A percentile compares a stretch with the other conserved stretches of the same genome.
Conservation (phyloP, 2,113 vertebrate genomes). For the Plestiodon gilberti region DNA sequence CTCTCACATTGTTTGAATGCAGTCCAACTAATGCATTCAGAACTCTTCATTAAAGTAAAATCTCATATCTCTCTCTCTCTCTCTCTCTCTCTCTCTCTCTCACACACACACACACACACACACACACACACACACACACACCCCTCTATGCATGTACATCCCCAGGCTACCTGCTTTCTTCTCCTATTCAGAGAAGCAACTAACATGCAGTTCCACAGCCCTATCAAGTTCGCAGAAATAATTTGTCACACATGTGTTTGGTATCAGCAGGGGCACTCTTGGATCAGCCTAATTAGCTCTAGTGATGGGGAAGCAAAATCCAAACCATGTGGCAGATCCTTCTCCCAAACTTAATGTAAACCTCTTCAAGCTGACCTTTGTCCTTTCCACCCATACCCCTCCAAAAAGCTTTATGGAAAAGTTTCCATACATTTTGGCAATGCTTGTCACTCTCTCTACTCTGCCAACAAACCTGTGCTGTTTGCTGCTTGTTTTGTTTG, state of each 20-base stretch:
- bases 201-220: neutral
- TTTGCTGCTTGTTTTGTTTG: neutral
- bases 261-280: conserved; percentile 21
- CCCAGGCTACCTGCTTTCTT: conserved; percentile 2
- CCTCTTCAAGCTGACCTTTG: conserved; percentile 14
- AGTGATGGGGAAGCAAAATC: conserved; percentile 34
- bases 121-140: accelerated
- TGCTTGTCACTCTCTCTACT: neutral
- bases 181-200: conserved; percentile 8
- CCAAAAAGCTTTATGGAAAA: neutral
- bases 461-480: neutral
- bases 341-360: neutral
- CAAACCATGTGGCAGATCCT: conserved; percentile 12
- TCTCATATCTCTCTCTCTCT: neutral
- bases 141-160: neutral
- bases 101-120: too few species aligned
- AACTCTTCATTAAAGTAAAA: conserved; percentile 29
- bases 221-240: conserved; percentile 28
- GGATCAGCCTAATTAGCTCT: conserved; percentile 49
- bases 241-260: conserved; percentile 22
- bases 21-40: conserved; percentile 35
- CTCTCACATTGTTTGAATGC: conserved; percentile 20
- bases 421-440: neutral
- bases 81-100: too few species aligned
- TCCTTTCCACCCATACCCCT: neutral